phyloP scores from a whole-genome alignment of 2,113 vertebrate genomes.

The Perccottus glenii region DNA sequence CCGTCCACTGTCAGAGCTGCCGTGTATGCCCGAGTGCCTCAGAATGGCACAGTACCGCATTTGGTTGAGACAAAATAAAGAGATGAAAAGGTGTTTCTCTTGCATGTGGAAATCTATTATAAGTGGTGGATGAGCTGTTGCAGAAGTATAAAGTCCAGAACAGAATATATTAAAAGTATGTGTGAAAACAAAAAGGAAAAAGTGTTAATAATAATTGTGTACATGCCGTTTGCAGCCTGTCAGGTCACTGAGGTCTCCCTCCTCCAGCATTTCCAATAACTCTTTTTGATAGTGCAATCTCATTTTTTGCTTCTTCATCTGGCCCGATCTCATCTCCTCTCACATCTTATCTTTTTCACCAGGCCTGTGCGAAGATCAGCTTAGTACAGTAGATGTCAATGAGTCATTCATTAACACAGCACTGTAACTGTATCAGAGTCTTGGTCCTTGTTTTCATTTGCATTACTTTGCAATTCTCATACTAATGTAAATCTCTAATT shows the following conservation, averaged over 20 bases:
- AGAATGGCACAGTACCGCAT: too few species aligned
- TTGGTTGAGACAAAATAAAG: not conserved
- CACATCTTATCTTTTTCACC: not conserved
- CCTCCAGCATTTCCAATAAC: slow-evolving; percentile 10
- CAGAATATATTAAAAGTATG: not conserved
- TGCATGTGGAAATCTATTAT: too few species aligned
- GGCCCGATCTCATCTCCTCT: slow-evolving; percentile 9
- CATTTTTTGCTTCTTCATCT: slow-evolving; percentile 5
- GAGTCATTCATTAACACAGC: slow-evolving; percentile 14
- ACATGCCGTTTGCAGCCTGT: not conserved
- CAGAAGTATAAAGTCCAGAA: not conserved
- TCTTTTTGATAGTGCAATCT: slow-evolving; percentile 5
- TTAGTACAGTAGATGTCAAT: slow-evolving; percentile 3
- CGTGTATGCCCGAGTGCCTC: too few species aligned
- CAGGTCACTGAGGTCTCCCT: not conserved
- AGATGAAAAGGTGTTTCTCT: slow-evolving; percentile 9
- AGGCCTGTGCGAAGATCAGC: slow-evolving; percentile 13
- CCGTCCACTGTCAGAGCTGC: not conserved
- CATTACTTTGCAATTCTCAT: not conserved
- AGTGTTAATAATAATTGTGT: not conserved
- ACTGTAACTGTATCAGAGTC: not conserved
- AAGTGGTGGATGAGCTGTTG: too few species aligned
- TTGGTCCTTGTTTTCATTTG: slow-evolving; percentile 1
- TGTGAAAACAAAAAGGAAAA: not conserved
- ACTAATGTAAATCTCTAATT: not conserved